Conservation (phyloP, 2,797 vertebrate species). For the Apogon talboti region DNA sequence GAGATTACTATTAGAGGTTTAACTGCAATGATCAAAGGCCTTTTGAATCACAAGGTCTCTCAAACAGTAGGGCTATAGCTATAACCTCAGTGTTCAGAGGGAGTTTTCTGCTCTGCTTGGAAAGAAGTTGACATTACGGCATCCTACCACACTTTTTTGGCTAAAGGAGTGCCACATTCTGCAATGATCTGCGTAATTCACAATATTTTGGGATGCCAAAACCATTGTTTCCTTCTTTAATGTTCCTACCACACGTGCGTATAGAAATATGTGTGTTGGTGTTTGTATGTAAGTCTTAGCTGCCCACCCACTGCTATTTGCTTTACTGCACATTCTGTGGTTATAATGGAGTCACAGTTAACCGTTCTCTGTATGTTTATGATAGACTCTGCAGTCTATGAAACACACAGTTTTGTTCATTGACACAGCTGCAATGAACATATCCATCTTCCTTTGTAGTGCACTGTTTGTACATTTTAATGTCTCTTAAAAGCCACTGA, state of each 20-base stretch:
- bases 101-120: conserved; percentile 31
- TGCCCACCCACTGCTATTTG: conserved; percentile 38
- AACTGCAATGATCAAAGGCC: conserved; percentile 64
- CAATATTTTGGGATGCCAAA: conserved; percentile 26
- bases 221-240: conserved; percentile 16
- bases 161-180: conserved; percentile 28
- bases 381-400: conserved; percentile 36
- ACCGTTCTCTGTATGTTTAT: conserved; percentile 43
- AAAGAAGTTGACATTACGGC: conserved; percentile 39
- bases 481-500: conserved; percentile 24
- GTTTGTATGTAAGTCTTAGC: conserved; percentile 24
- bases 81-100: conserved; percentile 42
- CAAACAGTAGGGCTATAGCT: conserved; percentile 53
- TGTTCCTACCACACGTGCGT: neutral
- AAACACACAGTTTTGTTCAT: conserved; percentile 17
- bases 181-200: conserved; percentile 49
- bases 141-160: conserved; percentile 35
- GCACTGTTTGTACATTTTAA: conserved; percentile 19
- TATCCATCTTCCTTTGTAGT: conserved; percentile 25
- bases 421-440: conserved; percentile 11
- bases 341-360: conserved; percentile 28
- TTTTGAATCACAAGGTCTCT: conserved; percentile 51
- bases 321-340: conserved; percentile 29
- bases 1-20: conserved; percentile 56
- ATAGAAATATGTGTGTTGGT: neutral